Conservation (phyloP, 1,140 invertebrate species). For the Megathymus violae region DNA sequence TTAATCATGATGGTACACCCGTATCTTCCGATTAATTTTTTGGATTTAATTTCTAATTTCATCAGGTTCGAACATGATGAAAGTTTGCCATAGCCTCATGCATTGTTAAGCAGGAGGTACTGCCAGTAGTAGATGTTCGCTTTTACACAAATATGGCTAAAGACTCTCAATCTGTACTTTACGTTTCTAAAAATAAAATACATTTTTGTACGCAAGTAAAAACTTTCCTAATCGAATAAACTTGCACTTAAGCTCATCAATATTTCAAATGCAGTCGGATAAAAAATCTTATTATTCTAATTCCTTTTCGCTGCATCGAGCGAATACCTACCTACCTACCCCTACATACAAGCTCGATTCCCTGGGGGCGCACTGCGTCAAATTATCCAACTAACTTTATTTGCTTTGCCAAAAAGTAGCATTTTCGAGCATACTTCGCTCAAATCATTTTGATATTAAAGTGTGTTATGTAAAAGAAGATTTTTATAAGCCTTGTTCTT, state of each 20-base stretch:
- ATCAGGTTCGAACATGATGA: no score
- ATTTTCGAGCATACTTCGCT: constrained; percentile 37
- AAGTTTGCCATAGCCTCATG: no score
- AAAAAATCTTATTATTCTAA: constrained; percentile 77
- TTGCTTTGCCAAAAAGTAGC: constrained; percentile 68
- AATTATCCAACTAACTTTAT: constrained; percentile 82
- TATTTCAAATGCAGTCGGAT: constrained; percentile 59
- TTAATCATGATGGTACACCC: no score
- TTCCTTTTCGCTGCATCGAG: constrained; percentile 49
- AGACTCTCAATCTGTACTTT: no score
- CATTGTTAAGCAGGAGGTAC: no score
- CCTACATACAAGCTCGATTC: constrained; percentile 68
- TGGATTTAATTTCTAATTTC: no score
- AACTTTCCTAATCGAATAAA: constrained; percentile 23
- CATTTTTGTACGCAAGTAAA: constrained; percentile 14
- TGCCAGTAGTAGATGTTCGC: no score
- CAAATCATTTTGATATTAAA: constrained; percentile 51
- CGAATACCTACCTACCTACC: constrained; percentile 42
- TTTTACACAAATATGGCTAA: no score
- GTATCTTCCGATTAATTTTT: no score
- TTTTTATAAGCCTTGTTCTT: not conserved
- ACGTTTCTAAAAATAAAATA: not conserved
- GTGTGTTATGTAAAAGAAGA: constrained; percentile 14
- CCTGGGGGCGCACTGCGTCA: constrained; percentile 63
- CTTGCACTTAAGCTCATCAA: constrained; percentile 47